Evolutionary conservation across 2,888 invertebrate species (phyloP), one percentile per base, ranked within the genome.

Genomic region (Anaspis maculata): DNA sequence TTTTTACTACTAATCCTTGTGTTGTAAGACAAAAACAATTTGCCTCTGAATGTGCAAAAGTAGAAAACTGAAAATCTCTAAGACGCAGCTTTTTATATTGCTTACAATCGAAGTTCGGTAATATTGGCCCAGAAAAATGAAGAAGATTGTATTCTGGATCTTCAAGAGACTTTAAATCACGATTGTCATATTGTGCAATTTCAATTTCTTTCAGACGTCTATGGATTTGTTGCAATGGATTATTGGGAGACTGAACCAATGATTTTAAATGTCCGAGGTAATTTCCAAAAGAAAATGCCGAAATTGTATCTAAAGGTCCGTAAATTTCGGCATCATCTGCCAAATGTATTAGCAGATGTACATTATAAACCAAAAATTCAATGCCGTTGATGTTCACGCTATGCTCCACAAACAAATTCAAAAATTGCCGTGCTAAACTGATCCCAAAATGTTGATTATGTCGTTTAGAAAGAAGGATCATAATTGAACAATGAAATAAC

Each of bases 321-420:
- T 14, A 42, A 28, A 26, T 30, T 23, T 30, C 25, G 13, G 28
- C 36, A 34, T 44, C 44, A 14, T 41, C 38, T 26, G 25, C 30
- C 25, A 44, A 25, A 31, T 44, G 41, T 13, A 33, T 22, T 26
- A 41, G 28, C 25, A 12, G 28, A 36, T 44, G 44, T 16, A 41
- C 32, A 28, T 44, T 41, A 32, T 43, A 43, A 33, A 42, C 35
- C 21, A 33, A 42, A 23, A 39, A 37, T 19, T 42, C 34, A 16
- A 15, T 3, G n/a, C 30, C 37, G 31, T 41, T 39, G 38, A 9
- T 19, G 13, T 13, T 21, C 15, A n/a, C 22, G 27, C 26, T 31
- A 34, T 40, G 32, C 15, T 37, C 16, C n/a, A 40, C 34, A 40
- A 37, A 42, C 13, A 21, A 32, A 15, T 24, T 32, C 25, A 41